Evolutionary conservation across 2,888 invertebrate genomes (phyloP).

Genomic region (Dolichomitus sp.): DNA sequence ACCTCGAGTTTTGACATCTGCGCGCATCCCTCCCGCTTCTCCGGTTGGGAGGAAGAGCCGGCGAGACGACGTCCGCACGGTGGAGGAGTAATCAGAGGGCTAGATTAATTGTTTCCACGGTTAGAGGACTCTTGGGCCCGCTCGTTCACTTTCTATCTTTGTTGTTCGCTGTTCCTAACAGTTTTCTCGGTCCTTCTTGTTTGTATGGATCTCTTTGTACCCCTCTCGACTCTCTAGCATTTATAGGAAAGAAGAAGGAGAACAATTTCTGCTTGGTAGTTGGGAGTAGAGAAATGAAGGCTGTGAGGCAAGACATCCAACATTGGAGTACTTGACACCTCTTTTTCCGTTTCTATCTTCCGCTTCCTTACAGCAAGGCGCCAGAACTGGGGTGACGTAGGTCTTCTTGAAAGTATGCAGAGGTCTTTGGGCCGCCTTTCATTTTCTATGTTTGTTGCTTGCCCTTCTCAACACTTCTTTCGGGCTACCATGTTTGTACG

Average conservation of each 20-base stretch:
- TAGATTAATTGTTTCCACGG: slow-evolving; percentile 86
- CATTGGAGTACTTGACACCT: slow-evolving; percentile 5
- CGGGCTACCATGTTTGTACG: no score
- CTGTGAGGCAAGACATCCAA: neutral
- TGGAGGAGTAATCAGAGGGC: slow-evolving; percentile 84
- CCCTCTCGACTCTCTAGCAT: neutral
- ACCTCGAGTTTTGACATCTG: slow-evolving; percentile 85
- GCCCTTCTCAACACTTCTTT: no score
- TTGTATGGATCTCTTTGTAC: neutral
- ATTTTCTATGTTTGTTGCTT: no score
- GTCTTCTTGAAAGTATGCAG: no score
- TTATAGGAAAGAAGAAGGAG: neutral
- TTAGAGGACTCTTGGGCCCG: slow-evolving; percentile 78
- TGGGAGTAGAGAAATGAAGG: neutral
- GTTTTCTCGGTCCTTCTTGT: slow-evolving; percentile 1
- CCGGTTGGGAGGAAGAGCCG: slow-evolving; percentile 51
- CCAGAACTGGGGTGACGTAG: no score
- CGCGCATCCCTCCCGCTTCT: slow-evolving; percentile 37
- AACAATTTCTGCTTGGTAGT: neutral
- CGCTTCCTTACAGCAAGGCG: neutral
- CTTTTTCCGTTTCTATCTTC: slow-evolving; percentile 8
- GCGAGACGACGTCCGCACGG: slow-evolving; percentile 61
- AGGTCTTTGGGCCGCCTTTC: no score
- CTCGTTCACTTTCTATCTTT: slow-evolving; percentile 48
- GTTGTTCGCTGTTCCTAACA: neutral